These are phyloP conservation scores for Philhelius pedissequus DNA, from an alignment of 2,888 invertebrate genomes.

Conservation along the genomic window DNA sequence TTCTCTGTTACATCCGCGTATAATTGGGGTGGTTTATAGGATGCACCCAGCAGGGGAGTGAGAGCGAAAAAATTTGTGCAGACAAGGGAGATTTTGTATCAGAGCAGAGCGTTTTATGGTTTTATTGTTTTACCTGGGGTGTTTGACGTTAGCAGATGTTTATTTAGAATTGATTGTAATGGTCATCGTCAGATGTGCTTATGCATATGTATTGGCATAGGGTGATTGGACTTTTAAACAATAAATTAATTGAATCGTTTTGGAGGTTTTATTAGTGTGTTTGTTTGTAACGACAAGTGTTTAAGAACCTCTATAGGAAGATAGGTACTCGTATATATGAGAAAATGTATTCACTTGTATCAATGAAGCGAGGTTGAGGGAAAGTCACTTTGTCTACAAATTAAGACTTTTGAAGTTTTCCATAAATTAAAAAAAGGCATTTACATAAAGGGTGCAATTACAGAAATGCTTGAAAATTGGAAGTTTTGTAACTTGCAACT, in stretches of 20 bases:
- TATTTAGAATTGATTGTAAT: not conserved
- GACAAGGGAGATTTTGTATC: conserved; percentile 3
- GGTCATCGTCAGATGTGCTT: conserved; percentile 6
- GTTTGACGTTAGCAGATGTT: conserved; percentile 38
- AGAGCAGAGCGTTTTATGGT: not conserved
- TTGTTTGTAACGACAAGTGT: conserved; percentile 39
- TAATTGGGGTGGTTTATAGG: conserved; percentile 40
- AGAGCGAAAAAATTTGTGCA: not conserved
- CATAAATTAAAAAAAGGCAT: too few relatives aligned
- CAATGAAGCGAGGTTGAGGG: too few relatives aligned
- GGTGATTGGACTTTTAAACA: conserved; percentile 13
- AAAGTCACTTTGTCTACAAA: too few relatives aligned
- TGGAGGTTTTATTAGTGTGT: not conserved
- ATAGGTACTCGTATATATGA: too few relatives aligned
- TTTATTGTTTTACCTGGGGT: conserved; percentile 37
- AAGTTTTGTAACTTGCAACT: too few relatives aligned
- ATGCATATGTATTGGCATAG: not conserved
- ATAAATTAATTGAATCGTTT: conserved; percentile 51
- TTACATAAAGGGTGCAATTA: too few relatives aligned
- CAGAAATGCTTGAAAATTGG: too few relatives aligned
- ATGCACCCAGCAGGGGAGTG: conserved; percentile 3
- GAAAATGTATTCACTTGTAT: too few relatives aligned
- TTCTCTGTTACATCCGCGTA: conserved; percentile 22
- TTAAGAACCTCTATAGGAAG: too few relatives aligned
- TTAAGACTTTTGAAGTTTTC: too few relatives aligned